phyloP scores from a whole-genome alignment of 2,797 vertebrate genomes.

The Caiman crocodilus region DNA sequence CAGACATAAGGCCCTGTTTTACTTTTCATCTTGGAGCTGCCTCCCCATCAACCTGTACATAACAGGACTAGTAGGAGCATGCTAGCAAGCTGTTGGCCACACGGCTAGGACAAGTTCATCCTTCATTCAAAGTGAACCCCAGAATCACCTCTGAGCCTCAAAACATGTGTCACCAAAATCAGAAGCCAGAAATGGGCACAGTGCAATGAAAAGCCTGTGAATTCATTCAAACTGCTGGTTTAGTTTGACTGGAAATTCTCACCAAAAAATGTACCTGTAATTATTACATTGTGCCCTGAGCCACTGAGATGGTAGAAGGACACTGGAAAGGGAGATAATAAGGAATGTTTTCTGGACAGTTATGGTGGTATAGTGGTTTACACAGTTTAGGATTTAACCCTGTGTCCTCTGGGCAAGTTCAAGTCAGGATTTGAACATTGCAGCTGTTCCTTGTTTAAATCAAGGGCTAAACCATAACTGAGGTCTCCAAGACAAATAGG shows the following conservation, averaged over 20 bases:
- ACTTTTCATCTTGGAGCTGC: neutral
- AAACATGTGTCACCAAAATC: neutral
- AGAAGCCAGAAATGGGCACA: neutral
- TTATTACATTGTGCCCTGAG: neutral
- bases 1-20: neutral
- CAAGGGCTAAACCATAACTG: neutral
- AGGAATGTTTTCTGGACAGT: rapidly evolving
- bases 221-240: neutral
- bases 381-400: neutral
- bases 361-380: neutral
- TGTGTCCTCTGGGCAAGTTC: neutral
- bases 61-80: neutral
- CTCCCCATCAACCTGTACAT: neutral
- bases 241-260: neutral
- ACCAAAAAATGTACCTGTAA: rapidly evolving
- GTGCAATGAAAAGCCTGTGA: neutral
- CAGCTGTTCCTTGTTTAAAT: neutral
- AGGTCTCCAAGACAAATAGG: neutral
- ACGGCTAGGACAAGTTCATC: neutral
- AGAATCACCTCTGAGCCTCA: neutral
- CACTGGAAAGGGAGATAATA: rapidly evolving
- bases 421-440: neutral
- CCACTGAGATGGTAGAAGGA: neutral
- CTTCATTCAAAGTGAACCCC: neutral
- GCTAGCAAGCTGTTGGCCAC: neutral